Conservation (phyloP, 2,797 vertebrate species). For the Poecilia velifera region DNA sequence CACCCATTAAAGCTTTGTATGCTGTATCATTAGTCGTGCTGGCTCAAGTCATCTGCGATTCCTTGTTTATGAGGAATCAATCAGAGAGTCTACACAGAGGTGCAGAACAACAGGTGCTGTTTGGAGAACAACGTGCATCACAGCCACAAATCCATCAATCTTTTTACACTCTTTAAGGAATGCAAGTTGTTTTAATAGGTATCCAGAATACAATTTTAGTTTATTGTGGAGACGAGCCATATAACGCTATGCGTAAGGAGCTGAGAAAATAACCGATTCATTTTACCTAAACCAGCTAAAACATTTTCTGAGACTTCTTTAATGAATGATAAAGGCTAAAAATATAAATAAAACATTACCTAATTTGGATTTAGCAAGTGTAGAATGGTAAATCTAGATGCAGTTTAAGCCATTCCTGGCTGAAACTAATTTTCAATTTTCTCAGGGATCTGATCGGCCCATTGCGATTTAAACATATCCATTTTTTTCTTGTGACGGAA, state of each 20-base stretch:
- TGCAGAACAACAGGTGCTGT: conserved; percentile 4
- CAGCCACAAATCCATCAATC: conserved; percentile 27
- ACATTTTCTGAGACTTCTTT: neutral
- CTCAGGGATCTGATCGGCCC: neutral
- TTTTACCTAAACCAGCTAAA: conserved; percentile 16
- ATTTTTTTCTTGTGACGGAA: neutral
- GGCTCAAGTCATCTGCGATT: conserved; percentile 24
- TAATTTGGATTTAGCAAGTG: neutral
- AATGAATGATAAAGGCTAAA: neutral
- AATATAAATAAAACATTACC: neutral
- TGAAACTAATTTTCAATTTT: neutral
- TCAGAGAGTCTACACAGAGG: conserved; percentile 27
- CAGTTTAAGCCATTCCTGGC: neutral
- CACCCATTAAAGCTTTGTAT: conserved; percentile 60
- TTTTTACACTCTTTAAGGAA: conserved; percentile 33
- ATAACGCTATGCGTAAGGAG: conserved; percentile 16
- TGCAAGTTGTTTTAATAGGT: conserved; percentile 15
- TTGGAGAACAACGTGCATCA: conserved; percentile 16
- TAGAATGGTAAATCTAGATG: neutral
- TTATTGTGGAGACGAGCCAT: conserved; percentile 28
- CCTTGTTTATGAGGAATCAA: conserved; percentile 50
- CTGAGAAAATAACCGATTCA: conserved; percentile 17
- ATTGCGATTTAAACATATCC: neutral
- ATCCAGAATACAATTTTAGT: conserved; percentile 24
- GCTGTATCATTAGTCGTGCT: conserved; percentile 54